phyloP scores from a whole-genome alignment of 2,888 invertebrate species.

The Clanis bilineata region DNA sequence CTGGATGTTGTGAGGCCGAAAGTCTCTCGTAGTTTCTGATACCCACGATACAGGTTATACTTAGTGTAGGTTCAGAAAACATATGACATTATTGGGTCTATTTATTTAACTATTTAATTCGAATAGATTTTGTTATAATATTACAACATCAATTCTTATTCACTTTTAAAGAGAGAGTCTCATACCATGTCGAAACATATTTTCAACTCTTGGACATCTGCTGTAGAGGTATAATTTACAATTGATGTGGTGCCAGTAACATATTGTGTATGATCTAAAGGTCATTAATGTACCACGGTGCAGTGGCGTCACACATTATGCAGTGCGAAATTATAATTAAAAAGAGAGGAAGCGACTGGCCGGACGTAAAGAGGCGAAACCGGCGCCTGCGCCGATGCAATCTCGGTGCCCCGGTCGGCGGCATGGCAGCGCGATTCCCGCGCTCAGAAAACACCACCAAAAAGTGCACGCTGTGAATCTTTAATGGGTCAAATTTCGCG shows the following conservation, averaged over 20 bases:
- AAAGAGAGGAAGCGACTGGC: slow-evolving; percentile 69
- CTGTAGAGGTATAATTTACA: background rate
- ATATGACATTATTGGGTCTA: too few relatives aligned
- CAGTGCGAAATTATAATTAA: slow-evolving; percentile 70
- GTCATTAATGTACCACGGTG: slow-evolving; percentile 29
- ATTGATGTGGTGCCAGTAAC: background rate
- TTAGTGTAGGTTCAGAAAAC: too few relatives aligned
- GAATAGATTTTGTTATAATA: too few relatives aligned
- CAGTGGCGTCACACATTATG: slow-evolving; percentile 32
- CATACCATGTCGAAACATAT: too few relatives aligned
- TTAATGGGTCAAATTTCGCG: slow-evolving; percentile 46
- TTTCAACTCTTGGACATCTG: too few relatives aligned
- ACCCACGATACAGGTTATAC: too few relatives aligned
- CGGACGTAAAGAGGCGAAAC: slow-evolving; percentile 65
- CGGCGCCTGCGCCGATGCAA: slow-evolving; percentile 65
- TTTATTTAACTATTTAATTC: too few relatives aligned
- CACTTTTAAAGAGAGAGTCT: too few relatives aligned
- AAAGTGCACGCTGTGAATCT: slow-evolving; percentile 58
- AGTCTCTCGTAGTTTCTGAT: too few relatives aligned
- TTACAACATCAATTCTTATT: too few relatives aligned
- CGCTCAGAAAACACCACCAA: slow-evolving; percentile 65
- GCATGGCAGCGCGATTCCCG: slow-evolving; percentile 35
- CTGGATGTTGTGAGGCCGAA: too few relatives aligned
- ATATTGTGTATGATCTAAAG: background rate
- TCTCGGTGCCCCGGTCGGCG: slow-evolving; percentile 52